Evolutionary conservation across 2,888 invertebrate genomes (phyloP).

Genomic region (Julus scanicus): DNA sequence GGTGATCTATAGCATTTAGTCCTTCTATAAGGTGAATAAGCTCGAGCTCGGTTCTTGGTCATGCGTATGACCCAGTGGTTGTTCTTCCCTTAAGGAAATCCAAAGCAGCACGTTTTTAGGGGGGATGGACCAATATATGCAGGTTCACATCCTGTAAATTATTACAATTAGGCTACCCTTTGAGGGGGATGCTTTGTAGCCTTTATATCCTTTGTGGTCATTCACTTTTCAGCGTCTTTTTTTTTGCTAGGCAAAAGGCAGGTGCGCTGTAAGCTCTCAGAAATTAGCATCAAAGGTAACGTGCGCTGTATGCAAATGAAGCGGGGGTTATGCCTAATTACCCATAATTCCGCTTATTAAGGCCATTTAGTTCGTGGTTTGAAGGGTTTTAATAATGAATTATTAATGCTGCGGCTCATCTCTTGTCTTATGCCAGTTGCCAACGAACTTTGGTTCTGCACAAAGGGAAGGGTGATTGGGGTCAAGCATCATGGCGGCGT

Average conservation of each 20-base stretch:
- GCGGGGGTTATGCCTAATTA: conserved; percentile 43
- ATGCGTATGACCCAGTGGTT: not conserved
- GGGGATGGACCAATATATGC: conserved; percentile 37
- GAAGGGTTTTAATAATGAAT: conserved; percentile 47
- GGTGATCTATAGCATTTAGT: too few relatives aligned
- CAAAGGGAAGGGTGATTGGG: not conserved
- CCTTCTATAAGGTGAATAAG: not conserved
- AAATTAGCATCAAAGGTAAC: conserved; percentile 31
- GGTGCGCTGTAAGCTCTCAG: conserved; percentile 31
- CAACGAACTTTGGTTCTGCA: not conserved
- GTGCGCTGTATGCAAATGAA: conserved; percentile 42
- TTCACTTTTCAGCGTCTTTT: conserved; percentile 29
- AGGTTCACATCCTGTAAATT: conserved; percentile 46
- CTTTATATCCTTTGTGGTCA: conserved; percentile 40
- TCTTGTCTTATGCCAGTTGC: conserved; percentile 40
- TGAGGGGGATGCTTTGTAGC: conserved; percentile 22
- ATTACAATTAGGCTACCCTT: conserved; percentile 44
- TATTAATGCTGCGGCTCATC: conserved; percentile 31
- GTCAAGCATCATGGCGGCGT: conserved; percentile 19
- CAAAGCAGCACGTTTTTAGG: not conserved
- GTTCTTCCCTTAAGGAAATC: conserved; percentile 41
- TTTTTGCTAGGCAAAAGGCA: conserved; percentile 21
- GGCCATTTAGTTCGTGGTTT: conserved; percentile 40
- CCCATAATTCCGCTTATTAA: conserved; percentile 45
- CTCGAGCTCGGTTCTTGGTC: not conserved